A percentile compares a stretch with the other conserved stretches of the same genome.
These are phyloP conservation scores for Tetragnatha versicolor DNA, from an alignment of 1,140 invertebrate species.

Conservation along the genomic window DNA sequence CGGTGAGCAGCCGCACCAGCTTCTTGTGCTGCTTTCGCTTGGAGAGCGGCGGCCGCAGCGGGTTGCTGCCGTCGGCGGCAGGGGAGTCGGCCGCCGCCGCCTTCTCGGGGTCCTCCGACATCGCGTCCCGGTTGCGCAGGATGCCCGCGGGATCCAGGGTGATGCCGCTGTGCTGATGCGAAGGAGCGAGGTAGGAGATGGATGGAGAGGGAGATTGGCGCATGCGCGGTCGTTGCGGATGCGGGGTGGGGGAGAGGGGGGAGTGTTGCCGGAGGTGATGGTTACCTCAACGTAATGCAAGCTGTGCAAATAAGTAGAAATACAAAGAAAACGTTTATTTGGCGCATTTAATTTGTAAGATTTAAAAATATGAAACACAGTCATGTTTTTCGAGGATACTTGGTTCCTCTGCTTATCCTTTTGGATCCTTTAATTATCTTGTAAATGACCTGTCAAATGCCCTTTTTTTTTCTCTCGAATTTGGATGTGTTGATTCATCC, in stretches of 20 bases:
- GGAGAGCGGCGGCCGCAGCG: constrained; percentile 70
- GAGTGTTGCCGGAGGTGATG: background rate
- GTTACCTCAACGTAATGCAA: background rate
- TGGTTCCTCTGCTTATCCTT: no score
- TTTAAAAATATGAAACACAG: no score
- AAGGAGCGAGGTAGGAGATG: no score
- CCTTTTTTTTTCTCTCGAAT: no score
- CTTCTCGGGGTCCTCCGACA: constrained; percentile 27
- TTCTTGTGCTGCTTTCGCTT: constrained; percentile 85
- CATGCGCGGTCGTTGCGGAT: background rate
- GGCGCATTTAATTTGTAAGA: no score
- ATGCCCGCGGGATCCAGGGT: background rate
- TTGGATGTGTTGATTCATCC: no score
- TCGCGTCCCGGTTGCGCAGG: background rate
- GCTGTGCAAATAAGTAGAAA: no score
- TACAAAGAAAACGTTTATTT: no score
- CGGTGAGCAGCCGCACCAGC: constrained; percentile 88
- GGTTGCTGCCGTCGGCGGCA: background rate
- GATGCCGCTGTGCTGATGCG: background rate
- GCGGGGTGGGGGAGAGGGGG: background rate
- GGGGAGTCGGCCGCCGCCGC: constrained; percentile 14
- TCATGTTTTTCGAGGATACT: no score
- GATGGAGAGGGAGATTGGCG: background rate
- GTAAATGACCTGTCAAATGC: no score
- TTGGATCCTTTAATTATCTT: no score